Evolutionary conservation across 1,140 invertebrate species (phyloP).

Genomic region (Cydia pomonella): DNA sequence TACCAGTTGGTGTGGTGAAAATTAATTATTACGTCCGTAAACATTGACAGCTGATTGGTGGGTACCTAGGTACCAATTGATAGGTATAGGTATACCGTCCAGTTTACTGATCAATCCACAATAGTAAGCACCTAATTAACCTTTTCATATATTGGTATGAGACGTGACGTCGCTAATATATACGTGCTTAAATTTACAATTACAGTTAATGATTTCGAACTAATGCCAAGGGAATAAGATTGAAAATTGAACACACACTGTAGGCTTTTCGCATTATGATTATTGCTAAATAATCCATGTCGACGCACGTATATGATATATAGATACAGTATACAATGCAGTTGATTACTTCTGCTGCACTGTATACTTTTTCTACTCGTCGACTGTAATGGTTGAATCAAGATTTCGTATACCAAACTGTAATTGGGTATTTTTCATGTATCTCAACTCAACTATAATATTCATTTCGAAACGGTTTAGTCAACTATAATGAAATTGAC

Average conservation of each 20-base stretch:
- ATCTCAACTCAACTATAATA: too few species aligned
- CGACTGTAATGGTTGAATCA: too few species aligned
- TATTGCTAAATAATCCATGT: slow-evolving; percentile 26
- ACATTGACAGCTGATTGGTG: neutral
- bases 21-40: neutral
- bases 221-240: neutral
- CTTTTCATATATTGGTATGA: slow-evolving; percentile 2
- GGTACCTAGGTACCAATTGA: too few species aligned
- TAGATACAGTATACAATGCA: neutral
- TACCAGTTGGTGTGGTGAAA: too few species aligned
- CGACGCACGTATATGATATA: neutral
- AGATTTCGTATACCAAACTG: too few species aligned
- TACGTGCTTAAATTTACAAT: too few species aligned
- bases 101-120: slow-evolving; percentile 16
- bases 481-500: too few species aligned
- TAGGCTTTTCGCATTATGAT: neutral
- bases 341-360: slow-evolving; percentile 4
- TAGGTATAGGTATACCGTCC: too few species aligned
- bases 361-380: neutral
- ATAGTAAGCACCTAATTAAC: slow-evolving; percentile 21
- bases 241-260: neutral
- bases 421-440: too few species aligned
- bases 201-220: neutral
- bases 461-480: too few species aligned
- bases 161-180: neutral